Evolutionary conservation across 2,888 invertebrate genomes (phyloP), one percentile per base, ranked within the genome.

Genomic region (Resseliella maxima): DNA sequence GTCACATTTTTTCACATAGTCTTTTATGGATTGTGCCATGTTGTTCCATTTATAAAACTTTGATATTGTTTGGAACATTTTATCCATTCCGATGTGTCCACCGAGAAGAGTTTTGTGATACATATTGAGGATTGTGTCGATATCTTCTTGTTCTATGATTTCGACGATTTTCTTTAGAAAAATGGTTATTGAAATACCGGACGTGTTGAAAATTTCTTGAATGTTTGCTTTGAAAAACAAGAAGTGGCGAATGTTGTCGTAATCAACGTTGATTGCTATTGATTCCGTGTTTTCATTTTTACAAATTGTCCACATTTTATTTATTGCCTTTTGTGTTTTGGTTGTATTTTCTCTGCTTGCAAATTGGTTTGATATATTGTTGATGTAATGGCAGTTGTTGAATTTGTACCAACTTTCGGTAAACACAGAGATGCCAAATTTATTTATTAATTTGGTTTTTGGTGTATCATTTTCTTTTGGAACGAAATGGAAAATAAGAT

Each of bases 1-100:
- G 1, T 3, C 31, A 31, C 85, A 85, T 15, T 46, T 85, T 85
- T 21, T 45, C 0, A 85, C 85, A 27, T 85, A 85, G 2, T 85
- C 46, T 24, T 27, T 21, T 38, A 85, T 46, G 38, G 27, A 27
- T 46, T 35, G 0, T 18, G 10, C 0, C 85, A 85, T 85, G 15
- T 46, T 46, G 1, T 27, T 31, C 46, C 46, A 85, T 31, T 27
- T 85, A 31, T 46, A 85, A 21, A 27, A 46, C 21, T 31, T 46
- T 12, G 27, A 38, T 1, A 85, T 85, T 12, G 36, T 45, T 27
- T 27, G 8, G 0, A 27, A 1, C 46, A 46, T 85, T 31, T 46
- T 45, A 21, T 45, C 46, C 2, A 1, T 1, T 1, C 85, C 85
- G 21, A 38, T 0, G 18, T 85, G 46, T 46, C 85, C 46, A 15